Evolutionary conservation across 2,888 invertebrate species (phyloP).

Genomic region (Amblyjoppa proteus): DNA sequence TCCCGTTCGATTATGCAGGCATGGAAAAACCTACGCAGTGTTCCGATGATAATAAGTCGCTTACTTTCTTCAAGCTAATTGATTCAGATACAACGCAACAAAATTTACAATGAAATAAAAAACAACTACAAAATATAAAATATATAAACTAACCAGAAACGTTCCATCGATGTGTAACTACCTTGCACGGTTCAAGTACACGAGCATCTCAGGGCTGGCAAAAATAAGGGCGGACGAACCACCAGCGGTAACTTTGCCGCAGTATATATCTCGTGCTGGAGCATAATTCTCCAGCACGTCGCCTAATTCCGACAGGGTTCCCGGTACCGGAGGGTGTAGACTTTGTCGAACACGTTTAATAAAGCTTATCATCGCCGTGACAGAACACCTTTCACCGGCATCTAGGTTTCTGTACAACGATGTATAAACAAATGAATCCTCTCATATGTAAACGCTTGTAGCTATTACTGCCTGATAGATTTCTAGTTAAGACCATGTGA

Average conservation of each 20-base stretch:
- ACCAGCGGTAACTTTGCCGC: neutral
- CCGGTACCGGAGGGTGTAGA: neutral
- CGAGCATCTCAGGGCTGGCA: neutral
- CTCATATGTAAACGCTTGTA: no score
- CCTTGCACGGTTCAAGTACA: neutral
- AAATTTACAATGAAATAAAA: no score
- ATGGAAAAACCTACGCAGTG: no score
- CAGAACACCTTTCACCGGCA: neutral
- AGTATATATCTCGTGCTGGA: neutral
- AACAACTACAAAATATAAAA: neutral
- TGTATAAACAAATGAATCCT: no score
- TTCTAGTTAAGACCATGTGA: neutral
- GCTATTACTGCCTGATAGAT: no score
- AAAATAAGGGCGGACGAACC: neutral
- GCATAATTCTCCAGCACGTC: neutral
- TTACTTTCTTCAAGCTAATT: no score
- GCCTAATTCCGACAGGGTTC: neutral
- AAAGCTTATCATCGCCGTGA: neutral
- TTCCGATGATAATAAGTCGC: no score
- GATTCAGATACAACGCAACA: no score
- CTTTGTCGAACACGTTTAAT: neutral
- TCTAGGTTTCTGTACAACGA: neutral
- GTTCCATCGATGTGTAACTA: slow-evolving; percentile 3
- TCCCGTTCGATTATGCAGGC: no score
- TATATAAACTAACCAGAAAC: neutral